Evolutionary conservation across 1,140 invertebrate species (phyloP).

Genomic region (Halyomorpha halys): DNA sequence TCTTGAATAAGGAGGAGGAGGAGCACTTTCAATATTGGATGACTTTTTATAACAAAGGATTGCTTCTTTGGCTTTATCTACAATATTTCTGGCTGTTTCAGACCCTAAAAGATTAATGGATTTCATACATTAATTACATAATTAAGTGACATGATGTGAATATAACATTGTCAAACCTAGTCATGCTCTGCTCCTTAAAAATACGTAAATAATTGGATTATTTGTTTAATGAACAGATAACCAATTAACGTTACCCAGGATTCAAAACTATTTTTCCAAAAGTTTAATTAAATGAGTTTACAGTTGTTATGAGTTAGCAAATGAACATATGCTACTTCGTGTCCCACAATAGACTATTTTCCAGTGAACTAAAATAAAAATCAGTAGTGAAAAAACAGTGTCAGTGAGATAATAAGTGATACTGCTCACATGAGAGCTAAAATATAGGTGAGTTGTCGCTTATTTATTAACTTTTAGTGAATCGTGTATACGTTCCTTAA

Average conservation of each 20-base stretch:
- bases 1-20: constrained; percentile 15
- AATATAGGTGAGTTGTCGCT: too few relatives aligned
- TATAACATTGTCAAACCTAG: neutral
- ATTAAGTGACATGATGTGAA: neutral
- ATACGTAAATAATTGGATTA: neutral
- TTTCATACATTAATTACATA: neutral
- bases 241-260: neutral
- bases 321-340: too few relatives aligned
- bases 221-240: neutral
- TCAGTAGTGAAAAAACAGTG: too few relatives aligned
- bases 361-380: too few relatives aligned
- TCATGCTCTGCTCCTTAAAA: neutral
- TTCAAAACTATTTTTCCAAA: neutral
- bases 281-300: too few relatives aligned
- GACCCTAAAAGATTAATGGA: constrained; percentile 5
- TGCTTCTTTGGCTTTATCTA: constrained; percentile 18
- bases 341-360: too few relatives aligned
- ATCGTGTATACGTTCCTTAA: too few relatives aligned
- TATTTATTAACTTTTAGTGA: too few relatives aligned
- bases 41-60: constrained; percentile 15
- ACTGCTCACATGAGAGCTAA: too few relatives aligned
- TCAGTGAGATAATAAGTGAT: too few relatives aligned
- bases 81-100: constrained; percentile 14
- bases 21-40: constrained; percentile 11
- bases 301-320: too few relatives aligned